Conservation (phyloP, 2,888 invertebrate genomes). For the Incurvaria masculella region DNA sequence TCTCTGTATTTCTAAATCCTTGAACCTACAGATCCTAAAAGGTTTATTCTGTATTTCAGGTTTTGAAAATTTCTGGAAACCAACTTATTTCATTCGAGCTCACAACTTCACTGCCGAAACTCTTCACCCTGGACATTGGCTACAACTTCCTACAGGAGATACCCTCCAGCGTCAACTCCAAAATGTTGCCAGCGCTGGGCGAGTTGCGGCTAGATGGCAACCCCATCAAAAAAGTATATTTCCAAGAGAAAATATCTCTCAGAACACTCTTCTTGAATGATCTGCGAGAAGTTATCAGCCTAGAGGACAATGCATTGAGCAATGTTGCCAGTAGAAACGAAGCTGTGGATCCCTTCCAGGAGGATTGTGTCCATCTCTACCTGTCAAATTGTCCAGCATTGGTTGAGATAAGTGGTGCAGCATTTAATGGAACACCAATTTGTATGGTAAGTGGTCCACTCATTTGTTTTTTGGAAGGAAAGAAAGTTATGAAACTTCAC, state of each 20-base stretch:
- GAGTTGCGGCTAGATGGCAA: slow-evolving; percentile 53
- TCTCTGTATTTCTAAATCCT: no score
- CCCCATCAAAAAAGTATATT: slow-evolving; percentile 43
- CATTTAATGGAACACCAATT: slow-evolving; percentile 46
- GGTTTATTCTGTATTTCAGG: slow-evolving; percentile 29
- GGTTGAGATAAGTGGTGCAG: slow-evolving; percentile 35
- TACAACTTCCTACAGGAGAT: slow-evolving; percentile 44
- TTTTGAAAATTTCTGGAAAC: slow-evolving; percentile 43
- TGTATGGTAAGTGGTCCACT: slow-evolving; percentile 52
- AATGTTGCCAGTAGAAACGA: slow-evolving; percentile 38
- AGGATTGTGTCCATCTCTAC: slow-evolving; percentile 46
- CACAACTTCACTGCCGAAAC: slow-evolving; percentile 35
- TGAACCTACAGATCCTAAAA: no score
- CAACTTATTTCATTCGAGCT: slow-evolving; percentile 43
- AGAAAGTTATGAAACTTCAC: no score
- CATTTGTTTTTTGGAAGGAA: no score
- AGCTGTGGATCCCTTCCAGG: slow-evolving; percentile 24
- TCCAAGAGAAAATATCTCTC: slow-evolving; percentile 42
- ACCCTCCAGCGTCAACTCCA: slow-evolving; percentile 38
- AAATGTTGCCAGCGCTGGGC: slow-evolving; percentile 45
- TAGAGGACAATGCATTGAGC: slow-evolving; percentile 46
- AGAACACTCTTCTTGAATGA: slow-evolving; percentile 43
- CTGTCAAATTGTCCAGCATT: slow-evolving; percentile 44
- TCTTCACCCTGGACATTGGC: slow-evolving; percentile 50
- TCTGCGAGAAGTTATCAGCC: slow-evolving; percentile 27